These are phyloP conservation scores for Chiridota heheva DNA, from an alignment of 35 echinoderm and acorn worm species.

Conservation along the genomic window DNA sequence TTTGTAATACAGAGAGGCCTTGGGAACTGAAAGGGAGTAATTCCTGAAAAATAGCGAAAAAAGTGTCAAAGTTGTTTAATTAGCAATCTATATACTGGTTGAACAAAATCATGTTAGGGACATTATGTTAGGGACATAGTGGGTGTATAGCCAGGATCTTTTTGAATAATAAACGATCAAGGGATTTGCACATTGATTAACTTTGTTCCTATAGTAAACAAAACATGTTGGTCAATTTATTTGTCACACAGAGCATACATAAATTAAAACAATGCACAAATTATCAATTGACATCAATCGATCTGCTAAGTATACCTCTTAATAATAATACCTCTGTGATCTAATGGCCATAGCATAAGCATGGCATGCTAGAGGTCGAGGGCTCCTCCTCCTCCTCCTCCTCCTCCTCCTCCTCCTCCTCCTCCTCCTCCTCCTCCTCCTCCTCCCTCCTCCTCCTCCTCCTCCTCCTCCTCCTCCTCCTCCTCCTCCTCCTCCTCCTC, in stretches of 20 bases:
- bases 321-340: too few relatives aligned
- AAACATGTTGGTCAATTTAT: too few relatives aligned
- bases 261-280: too few relatives aligned
- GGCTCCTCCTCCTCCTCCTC: too few relatives aligned
- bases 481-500: background rate
- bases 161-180: too few relatives aligned
- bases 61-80: background rate
- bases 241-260: too few relatives aligned
- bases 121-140: background rate
- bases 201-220: too few relatives aligned
- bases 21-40: background rate
- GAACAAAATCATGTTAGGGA: background rate
- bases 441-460: background rate
- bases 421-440: constrained; percentile 5
- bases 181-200: too few relatives aligned
- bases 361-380: too few relatives aligned
- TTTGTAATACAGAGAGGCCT: background rate
- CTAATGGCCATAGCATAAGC: too few relatives aligned
- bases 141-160: background rate
- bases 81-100: background rate
- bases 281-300: too few relatives aligned
- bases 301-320: too few relatives aligned
- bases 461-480: constrained; percentile 3
- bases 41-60: background rate
- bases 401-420: background rate